Percentiles rank a stretch among this genome's conserved stretches.
phyloP scores from a whole-genome alignment of 2,888 invertebrate genomes.

The Tinea pellionella region DNA sequence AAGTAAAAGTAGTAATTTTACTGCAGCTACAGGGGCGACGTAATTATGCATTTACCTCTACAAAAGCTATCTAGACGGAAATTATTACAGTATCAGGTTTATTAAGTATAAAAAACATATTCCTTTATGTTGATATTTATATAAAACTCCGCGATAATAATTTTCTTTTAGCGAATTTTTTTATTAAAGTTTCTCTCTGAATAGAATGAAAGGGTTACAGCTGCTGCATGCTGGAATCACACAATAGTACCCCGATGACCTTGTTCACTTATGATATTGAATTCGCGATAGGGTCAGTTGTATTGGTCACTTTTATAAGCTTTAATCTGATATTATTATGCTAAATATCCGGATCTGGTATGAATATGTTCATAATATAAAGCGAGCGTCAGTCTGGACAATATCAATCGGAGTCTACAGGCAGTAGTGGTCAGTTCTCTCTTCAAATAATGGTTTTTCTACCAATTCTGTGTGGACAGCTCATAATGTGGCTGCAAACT shows the following conservation, averaged over 20 bases:
- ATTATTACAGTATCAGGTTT: too few relatives aligned
- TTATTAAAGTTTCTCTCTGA: slow-evolving; percentile 15
- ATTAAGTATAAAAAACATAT: too few relatives aligned
- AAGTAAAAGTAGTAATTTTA: too few relatives aligned
- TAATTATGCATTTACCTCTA: too few relatives aligned
- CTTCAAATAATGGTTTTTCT: slow-evolving; percentile 16
- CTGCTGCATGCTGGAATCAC: slow-evolving; percentile 16
- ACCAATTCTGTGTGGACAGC: slow-evolving; percentile 15
- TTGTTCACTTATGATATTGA: not conserved
- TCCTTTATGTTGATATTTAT: not conserved
- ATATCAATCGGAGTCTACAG: not conserved
- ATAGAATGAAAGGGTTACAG: slow-evolving; percentile 14
- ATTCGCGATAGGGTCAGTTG: too few relatives aligned
- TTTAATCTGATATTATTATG: slow-evolving; percentile 2
- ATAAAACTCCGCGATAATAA: not conserved
- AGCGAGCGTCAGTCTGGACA: not conserved
- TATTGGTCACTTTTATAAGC: too few relatives aligned
- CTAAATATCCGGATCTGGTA: not conserved
- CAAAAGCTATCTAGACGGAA: too few relatives aligned
- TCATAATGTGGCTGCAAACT: not conserved
- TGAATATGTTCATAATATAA: not conserved
- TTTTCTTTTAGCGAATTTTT: slow-evolving; percentile 12
- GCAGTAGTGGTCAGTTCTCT: slow-evolving; percentile 13
- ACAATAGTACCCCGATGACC: slow-evolving; percentile 5
- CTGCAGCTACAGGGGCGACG: too few relatives aligned